Conservation (phyloP, 2,888 invertebrate species). For the Toxonevra muliebris region DNA sequence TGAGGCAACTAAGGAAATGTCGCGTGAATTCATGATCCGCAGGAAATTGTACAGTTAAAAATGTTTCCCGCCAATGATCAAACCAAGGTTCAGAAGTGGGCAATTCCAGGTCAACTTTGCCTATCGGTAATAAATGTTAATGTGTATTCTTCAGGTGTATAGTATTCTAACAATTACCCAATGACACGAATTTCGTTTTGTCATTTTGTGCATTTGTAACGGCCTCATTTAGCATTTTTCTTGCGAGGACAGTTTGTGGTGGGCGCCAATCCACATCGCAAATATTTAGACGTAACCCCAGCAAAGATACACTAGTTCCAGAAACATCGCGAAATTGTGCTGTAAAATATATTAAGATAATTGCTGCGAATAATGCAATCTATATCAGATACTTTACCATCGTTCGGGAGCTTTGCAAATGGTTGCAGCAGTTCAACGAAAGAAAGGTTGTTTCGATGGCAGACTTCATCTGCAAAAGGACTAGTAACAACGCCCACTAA, state of each 20-base stretch:
- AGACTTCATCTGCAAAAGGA: conserved; percentile 81
- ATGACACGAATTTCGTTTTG: conserved; percentile 68
- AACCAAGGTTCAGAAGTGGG: conserved; percentile 91
- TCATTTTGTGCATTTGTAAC: conserved; percentile 72
- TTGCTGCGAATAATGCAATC: neutral
- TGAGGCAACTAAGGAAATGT: conserved; percentile 84
- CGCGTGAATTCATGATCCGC: conserved; percentile 97
- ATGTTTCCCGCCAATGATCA: conserved; percentile 93
- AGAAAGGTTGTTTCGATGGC: conserved; percentile 89
- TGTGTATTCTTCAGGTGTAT: conserved; percentile 1
- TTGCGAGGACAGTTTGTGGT: conserved; percentile 81
- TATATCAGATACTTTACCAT: conserved; percentile 68
- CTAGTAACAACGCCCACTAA: conserved; percentile 87
- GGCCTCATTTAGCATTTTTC: conserved; percentile 86
- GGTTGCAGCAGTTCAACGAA: conserved; percentile 92
- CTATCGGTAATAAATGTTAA: conserved; percentile 52
- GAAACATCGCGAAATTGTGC: conserved; percentile 87
- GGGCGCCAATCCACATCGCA: conserved; percentile 85
- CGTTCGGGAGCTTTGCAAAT: conserved; percentile 79
- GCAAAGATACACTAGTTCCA: conserved; percentile 76
- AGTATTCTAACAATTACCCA: conserved; percentile 65
- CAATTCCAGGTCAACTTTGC: conserved; percentile 72
- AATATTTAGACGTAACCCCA: conserved; percentile 80
- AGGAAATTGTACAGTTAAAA: conserved; percentile 86
- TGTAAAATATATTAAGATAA: conserved; percentile 55